Evolutionary conservation across 2,888 invertebrate genomes (phyloP), one percentile per base, ranked within the genome.

Genomic region (Luperina nickerlii): DNA sequence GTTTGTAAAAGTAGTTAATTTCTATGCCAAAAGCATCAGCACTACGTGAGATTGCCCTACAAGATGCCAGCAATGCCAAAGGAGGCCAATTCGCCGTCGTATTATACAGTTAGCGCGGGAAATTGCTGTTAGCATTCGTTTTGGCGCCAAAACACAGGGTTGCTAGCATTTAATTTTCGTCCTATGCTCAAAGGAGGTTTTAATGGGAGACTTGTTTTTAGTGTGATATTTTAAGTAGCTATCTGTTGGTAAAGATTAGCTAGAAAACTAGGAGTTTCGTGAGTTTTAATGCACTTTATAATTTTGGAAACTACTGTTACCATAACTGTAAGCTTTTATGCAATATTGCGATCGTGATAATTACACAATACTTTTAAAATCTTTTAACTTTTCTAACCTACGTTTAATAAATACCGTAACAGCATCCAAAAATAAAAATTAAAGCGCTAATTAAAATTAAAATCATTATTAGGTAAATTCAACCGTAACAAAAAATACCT

Each of bases 41-140:
- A 67, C 27, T 74, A 76, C 76, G 77, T 83, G 79, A 83, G 82
- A 85, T 84, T 74, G 68, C 69, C 67, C 67, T 32, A 38, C 79
- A 87, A 90, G 78, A 84, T 83, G 89, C 74, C 78, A 71, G 82
- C 69, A 74, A 78, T 73, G 63, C 70, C 45, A 74, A 81, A 74
- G 74, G 57, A 81, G 76, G 86, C 87, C 87, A 90, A 92, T 90
- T 87, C 79, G 80, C 78, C 70, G 13, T 87, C 83, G 82, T 89
- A 90, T 91, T 93, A 92, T 88, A 88, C 88, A 87, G 90, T 92
- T 92, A 90, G 88, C 87, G 86, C 84, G 87, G 88, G 87, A 92
- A 91, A 93, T 92, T 91, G 92, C 92, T 80, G 79, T 82, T 79
- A 89, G 88, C 86, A 84, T 89, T 91, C 93, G 88, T 92, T 93